Conservation (phyloP, 2,797 vertebrate genomes). For the Anabacerthia variegaticeps region DNA sequence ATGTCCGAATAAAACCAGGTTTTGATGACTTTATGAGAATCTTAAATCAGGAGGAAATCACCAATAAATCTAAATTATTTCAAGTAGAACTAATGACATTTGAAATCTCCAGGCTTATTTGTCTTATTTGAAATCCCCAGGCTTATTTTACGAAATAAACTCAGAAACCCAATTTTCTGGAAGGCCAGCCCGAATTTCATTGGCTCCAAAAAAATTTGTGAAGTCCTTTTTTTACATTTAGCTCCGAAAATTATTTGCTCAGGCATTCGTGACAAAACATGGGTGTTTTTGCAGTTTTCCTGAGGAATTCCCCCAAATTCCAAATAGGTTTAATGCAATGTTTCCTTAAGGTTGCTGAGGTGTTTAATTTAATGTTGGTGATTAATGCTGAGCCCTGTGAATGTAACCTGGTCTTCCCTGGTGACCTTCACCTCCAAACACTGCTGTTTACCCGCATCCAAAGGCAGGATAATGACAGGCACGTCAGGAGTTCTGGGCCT, state of each 20-base stretch:
- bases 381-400: not conserved
- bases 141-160: not conserved
- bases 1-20: not conserved
- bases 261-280: rapidly evolving
- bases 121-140: not conserved
- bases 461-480: constrained; percentile 36
- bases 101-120: not conserved
- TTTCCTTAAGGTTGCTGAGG: not conserved
- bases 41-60: not conserved
- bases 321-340: not conserved
- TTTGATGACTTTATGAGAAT: not conserved
- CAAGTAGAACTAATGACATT: not conserved
- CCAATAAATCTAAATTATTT: not conserved
- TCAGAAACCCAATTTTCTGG: not conserved
- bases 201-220: not conserved
- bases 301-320: not conserved
- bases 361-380: not conserved
- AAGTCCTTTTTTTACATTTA: not conserved
- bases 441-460: constrained; percentile 6
- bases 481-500: not conserved
- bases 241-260: not conserved
- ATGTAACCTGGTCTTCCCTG: not conserved
- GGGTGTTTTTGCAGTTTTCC: not conserved
- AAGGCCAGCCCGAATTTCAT: not conserved
- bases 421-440: constrained; percentile 47